Evolutionary conservation across 2,113 vertebrate genomes (phyloP).

Genomic region (Thalassoma bifasciatum): DNA sequence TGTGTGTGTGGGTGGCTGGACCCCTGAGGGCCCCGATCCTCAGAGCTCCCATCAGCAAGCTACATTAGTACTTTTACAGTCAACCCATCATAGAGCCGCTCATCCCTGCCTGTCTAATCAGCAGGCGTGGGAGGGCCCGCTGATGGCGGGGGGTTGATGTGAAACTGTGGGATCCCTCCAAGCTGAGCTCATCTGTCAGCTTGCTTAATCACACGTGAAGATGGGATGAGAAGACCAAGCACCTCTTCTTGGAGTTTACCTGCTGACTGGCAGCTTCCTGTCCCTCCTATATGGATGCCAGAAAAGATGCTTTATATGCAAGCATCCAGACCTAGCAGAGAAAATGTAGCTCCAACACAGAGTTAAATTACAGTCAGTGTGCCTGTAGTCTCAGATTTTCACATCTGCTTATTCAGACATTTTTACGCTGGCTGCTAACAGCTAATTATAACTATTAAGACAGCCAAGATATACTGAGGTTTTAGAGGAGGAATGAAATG

Average conservation of each 20-base stretch:
- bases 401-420: conserved; percentile 47
- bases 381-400: conserved; percentile 20
- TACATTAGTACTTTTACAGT: conserved; percentile 62
- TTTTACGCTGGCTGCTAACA: conserved; percentile 42
- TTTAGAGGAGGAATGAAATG: conserved; percentile 50
- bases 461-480: conserved; percentile 44
- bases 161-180: conserved; percentile 62
- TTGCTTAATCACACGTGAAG: conserved; percentile 65
- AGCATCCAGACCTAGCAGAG: conserved; percentile 18
- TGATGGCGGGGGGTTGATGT: conserved; percentile 3
- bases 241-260: conserved; percentile 63
- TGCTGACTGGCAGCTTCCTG: conserved; percentile 44
- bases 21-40: conserved; percentile 53
- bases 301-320: conserved; percentile 16
- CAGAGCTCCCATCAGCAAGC: conserved; percentile 60
- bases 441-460: conserved; percentile 45
- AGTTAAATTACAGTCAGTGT: not conserved
- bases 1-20: conserved; percentile 25
- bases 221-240: conserved; percentile 44
- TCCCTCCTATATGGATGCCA: conserved; percentile 24
- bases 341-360: conserved; percentile 33
- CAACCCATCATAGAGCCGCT: conserved; percentile 65
- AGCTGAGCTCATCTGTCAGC: conserved; percentile 72
- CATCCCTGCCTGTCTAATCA: conserved; percentile 75
- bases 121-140: not conserved